Base-by-base conservation (phyloP, 2,113 vertebrate species). In the Spheniscus mendiculus region DNA sequence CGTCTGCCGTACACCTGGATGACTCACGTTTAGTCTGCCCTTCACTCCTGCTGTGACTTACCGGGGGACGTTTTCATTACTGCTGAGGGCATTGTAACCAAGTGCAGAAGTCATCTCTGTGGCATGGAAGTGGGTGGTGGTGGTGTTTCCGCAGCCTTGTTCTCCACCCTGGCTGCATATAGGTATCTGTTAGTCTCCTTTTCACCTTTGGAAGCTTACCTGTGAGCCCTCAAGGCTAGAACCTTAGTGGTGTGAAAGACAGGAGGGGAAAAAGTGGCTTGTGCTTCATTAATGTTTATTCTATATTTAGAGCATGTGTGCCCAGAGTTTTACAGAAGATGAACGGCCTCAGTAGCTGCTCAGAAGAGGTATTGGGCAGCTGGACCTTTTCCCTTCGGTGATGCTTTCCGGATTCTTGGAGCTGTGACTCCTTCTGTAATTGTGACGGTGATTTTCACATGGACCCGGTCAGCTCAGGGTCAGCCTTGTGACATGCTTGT, bases 191-290 rank as follows among this genome's bases (percentile, higher is more conserved):
- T 62, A 52, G 86, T 92, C 55, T 93, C 76, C 80, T 89, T 90
- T 94, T 95, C 90, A 95, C 92, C 85, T 95, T 81, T 74, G 59
- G 62, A 70, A 92, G 58, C 38, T 52, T 83, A 90, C 34, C 42
- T 80, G 49, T 19, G 66, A 88, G 79, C 58, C 78, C 88, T 94
- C n/a, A 9, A 95, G 94, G 86, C 72, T 78, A 58, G 59, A 90
- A 87, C 32, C 56, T 71, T 65, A 83, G 87, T 86, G 62, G 44
- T 87, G 76, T 90, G 89, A 86, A 96, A 90, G 59, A 42, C 21
- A 2, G 52, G 52, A 92, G 47, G 29, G 22, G 32, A 1, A n/a
- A 71, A 90, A 55, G 27, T 65, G 65, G 27, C 36, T 82, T 87
- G 61, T 61, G 47, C 38, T 65, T 89, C 77, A 73, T 69, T 81